Evolutionary conservation across 2,797 vertebrate species (phyloP), one percentile per base, ranked within the genome.

Genomic region (Agapornis canus): DNA sequence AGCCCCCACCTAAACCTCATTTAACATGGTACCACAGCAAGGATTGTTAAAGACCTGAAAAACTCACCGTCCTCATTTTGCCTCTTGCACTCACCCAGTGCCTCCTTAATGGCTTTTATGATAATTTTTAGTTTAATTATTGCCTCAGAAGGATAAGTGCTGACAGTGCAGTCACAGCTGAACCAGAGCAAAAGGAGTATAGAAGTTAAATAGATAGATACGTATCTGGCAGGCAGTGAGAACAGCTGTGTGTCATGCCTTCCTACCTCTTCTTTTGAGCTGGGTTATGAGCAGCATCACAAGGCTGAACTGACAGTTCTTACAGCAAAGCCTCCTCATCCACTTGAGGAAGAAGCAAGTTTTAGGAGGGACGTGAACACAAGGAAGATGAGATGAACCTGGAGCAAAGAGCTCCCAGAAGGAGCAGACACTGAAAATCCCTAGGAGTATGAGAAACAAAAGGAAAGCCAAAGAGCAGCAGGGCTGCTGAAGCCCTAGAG

Each of bases 191-290:
- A 3, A 21, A 54, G 17, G 64, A 63, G 76, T 26, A 23, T 3
- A 10, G 11, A 3, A 11, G 13, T 56, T 12, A 13, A 26, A 6
- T 6, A 8, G 49, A 22, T 57, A 43, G 13, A 59, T 20, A 11
- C 1, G 11, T 17, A 19, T 19, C 16, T 20, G 0, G 6, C 1
- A 0, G 47, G 69, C 39, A 73, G 29, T 0, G 4, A 45, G 45
- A 32, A 21, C 45, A n/a, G n/a, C 39, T 11, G 19, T 39, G 47
- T 5, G 6, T 49, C 6, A 1, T 54, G 32, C 18, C 45, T 63
- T n/a, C 52, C 71, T 23, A 11, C 11, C 37, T n/a, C 22, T 27
- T 45, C 17, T 29, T 11, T 54, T 4, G 11, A 22, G 61, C 39
- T 0, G 5, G 25, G n/a, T 6, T 49, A 20, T 0, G 1, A 37